These are phyloP conservation scores for Protaetia brevitarsis DNA, from an alignment of 1,140 invertebrate species.

Conservation along the genomic window DNA sequence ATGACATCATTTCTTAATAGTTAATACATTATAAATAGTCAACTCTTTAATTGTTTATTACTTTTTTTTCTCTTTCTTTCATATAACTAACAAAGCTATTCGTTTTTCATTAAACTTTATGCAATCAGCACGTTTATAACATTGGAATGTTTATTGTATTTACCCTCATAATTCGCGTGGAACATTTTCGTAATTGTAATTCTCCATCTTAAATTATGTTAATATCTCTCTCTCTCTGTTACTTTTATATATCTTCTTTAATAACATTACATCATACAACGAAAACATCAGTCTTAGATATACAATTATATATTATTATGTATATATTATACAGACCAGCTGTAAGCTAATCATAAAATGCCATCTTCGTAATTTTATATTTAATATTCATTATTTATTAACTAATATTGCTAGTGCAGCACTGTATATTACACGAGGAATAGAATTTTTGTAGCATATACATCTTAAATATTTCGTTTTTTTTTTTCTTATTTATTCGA, in stretches of 20 bases:
- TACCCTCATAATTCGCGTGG: neutral
- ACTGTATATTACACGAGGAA: slow-evolving; percentile 21
- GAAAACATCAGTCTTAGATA: slow-evolving; percentile 22
- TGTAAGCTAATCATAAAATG: slow-evolving; percentile 23
- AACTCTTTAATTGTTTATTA: slow-evolving; percentile 11
- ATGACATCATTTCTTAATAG: slow-evolving; percentile 12
- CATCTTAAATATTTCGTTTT: slow-evolving; percentile 4
- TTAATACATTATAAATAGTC: slow-evolving; percentile 24
- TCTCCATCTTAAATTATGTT: neutral
- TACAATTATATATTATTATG: neutral
- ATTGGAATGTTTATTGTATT: slow-evolving; percentile 13
- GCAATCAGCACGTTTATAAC: slow-evolving; percentile 20
- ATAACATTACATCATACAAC: slow-evolving; percentile 5
- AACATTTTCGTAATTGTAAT: neutral
- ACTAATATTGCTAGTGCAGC: slow-evolving; percentile 23
- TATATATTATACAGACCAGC: slow-evolving; percentile 22
- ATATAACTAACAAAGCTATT: slow-evolving; percentile 23
- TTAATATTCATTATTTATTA: neutral
- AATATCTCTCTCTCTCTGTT: neutral
- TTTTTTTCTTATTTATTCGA: neutral
- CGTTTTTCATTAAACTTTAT: slow-evolving; percentile 16
- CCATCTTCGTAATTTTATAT: neutral
- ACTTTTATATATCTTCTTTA: neutral
- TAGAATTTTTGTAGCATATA: slow-evolving; percentile 22
- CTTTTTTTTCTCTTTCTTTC: neutral